A percentile compares a stretch with the other conserved stretches of the same genome.
Conservation (phyloP, 2,797 vertebrate genomes). For the Moxostoma hubbsi region DNA sequence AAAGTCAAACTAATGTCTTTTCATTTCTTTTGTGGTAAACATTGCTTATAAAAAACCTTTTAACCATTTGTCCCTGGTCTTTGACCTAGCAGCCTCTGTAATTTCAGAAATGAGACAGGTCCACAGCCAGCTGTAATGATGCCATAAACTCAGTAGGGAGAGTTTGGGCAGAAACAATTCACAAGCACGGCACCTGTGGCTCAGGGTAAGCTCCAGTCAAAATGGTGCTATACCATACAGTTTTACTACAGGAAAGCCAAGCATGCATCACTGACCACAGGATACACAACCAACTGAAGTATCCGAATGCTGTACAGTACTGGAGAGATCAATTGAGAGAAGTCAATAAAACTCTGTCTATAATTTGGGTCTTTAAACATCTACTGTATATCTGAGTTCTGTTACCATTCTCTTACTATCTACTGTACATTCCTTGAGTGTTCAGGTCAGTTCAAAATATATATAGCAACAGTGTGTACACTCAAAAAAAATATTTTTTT, state of each 20-base stretch:
- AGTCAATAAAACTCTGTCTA: conserved; percentile 53
- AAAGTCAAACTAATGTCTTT: background rate
- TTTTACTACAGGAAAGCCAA: conserved; percentile 66
- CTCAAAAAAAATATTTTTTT: too few species aligned
- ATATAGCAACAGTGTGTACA: too few species aligned
- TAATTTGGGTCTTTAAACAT: conserved; percentile 14
- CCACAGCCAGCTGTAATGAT: conserved; percentile 50
- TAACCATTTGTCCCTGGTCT: conserved; percentile 53
- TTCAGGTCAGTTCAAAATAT: too few species aligned
- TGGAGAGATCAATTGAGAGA: conserved; percentile 54
- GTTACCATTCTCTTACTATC: too few species aligned
- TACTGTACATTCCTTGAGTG: too few species aligned
- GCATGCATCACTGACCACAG: conserved; percentile 65
- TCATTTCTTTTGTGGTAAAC: conserved; percentile 35
- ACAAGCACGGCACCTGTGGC: conserved; percentile 60
- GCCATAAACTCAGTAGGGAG: conserved; percentile 70
- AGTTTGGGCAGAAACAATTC: conserved; percentile 48
- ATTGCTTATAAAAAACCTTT: conserved; percentile 34
- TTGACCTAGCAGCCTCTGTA: conserved; percentile 60
- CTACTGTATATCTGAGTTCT: background rate
- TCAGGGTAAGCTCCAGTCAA: conserved; percentile 32
- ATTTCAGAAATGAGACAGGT: conserved; percentile 59
- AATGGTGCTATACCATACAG: conserved; percentile 53
- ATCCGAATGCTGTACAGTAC: conserved; percentile 59
- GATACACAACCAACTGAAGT: conserved; percentile 61